Evolutionary conservation across 2,113 vertebrate species (phyloP), one percentile per base, ranked within the genome.

Genomic region (Erinaceus europaeus): DNA sequence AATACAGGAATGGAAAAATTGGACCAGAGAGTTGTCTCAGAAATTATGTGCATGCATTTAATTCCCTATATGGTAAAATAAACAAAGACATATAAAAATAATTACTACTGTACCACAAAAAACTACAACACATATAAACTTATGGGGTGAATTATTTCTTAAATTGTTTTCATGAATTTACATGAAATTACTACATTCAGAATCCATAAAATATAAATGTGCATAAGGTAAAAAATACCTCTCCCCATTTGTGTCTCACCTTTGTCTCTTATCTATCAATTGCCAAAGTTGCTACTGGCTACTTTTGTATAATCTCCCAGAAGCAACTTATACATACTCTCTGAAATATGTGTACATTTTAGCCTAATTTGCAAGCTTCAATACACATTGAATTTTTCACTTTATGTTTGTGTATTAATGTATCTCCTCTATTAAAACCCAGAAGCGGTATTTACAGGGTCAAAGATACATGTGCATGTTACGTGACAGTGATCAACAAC

Each of bases 121-220:
- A 17, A 61, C 3, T 3, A 12, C 36, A 14, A 0, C 68, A 15
- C 7, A 82, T 3, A 18, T 64, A 55, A 15, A 20, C 9, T 44
- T 25, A 44, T 23, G 68, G 23, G 10, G 3, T 40, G 69, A 74
- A 65, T 86, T 1, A 36, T 74, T 50, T 74, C 34, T 74, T 82
- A 53, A 52, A 67, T 12, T 62, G 21, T n/a, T 71, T 72, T 82
- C 42, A 14, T 34, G 21, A 25, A 32, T 52, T 85, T 85, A 9
- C 9, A 27, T n/a, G 5, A 25, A 4, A 71, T 53, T 32, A 2
- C 86, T 4, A 25, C 69, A 29, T 74, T 57, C 2, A 71, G 65
- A 68, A 52, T 46, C 82, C 11, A 79, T 52, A n/a, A 90, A 78
- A 68, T 44, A 48, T 18, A 12, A 72, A 25, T 40, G 13, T 81